Conservation (phyloP, 1,140 invertebrate genomes). For the Meloidogyne exigua region DNA sequence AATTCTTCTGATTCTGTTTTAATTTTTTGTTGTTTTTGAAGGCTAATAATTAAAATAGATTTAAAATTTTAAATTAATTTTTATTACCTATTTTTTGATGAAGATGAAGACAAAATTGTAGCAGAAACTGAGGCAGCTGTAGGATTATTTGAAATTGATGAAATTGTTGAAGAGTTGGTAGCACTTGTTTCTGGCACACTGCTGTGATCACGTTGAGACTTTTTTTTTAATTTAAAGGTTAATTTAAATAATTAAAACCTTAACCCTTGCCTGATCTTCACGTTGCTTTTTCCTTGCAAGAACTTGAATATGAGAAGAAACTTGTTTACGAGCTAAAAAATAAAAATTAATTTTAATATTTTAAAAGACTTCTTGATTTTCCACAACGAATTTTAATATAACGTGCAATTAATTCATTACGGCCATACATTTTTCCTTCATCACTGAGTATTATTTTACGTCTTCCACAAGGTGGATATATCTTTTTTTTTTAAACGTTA, state of each 20-base stretch:
- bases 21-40: not conserved
- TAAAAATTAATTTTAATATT: not conserved
- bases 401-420: conserved; percentile 96
- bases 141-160: not conserved
- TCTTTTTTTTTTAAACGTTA: no score
- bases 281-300: conserved; percentile 92
- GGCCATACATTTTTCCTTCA: conserved; percentile 99
- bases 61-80: not conserved
- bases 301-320: conserved; percentile 98
- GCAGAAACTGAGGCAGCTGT: conserved; percentile 10
- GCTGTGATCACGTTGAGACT: not conserved
- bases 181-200: not conserved
- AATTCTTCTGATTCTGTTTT: conserved; percentile 1
- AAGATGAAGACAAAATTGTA: not conserved
- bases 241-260: conserved; percentile 68
- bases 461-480: conserved; percentile 97
- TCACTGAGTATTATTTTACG: conserved; percentile 99
- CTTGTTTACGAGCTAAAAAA: conserved; percentile 81
- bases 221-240: not conserved
- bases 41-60: not conserved
- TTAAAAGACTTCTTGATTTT: conserved; percentile 79
- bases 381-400: conserved; percentile 98
- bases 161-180: not conserved
- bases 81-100: not conserved
- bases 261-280: conserved; percentile 93